Conservation (phyloP, 1,140 invertebrate genomes). For the Latrodectus geometricus region DNA sequence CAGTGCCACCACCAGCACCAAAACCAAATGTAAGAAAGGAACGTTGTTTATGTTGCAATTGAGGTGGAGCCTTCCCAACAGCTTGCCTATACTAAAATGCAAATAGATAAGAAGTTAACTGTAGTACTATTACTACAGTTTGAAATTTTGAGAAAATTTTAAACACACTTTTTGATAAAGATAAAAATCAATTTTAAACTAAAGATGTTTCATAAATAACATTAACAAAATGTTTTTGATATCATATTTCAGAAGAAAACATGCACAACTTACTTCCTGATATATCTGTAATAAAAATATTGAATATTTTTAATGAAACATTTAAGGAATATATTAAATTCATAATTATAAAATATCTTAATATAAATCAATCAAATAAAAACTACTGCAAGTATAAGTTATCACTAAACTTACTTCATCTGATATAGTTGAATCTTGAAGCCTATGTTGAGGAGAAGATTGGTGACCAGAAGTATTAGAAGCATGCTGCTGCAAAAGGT, state of each 20-base stretch:
- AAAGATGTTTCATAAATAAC: no score
- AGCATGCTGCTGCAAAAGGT: conserved; percentile 82
- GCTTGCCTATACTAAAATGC: conserved; percentile 80
- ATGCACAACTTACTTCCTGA: not conserved
- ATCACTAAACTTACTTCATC: conserved; percentile 83
- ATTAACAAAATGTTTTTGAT: no score
- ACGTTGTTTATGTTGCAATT: conserved; percentile 93
- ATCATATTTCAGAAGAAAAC: not conserved
- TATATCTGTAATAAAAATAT: not conserved
- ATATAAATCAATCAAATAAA: not conserved
- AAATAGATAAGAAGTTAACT: not conserved
- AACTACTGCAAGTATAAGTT: not conserved
- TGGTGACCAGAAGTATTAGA: conserved; percentile 66
- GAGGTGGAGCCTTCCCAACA: conserved; percentile 75
- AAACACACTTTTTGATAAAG: not conserved
- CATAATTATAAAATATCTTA: not conserved
- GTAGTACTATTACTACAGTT: no score
- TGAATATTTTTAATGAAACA: not conserved
- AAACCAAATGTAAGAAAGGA: conserved; percentile 98
- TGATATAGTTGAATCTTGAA: conserved; percentile 89
- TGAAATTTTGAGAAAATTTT: no score
- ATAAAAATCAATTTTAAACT: not conserved
- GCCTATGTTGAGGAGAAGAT: conserved; percentile 78
- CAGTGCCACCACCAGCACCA: conserved; percentile 76
- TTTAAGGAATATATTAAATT: not conserved